phyloP scores from a whole-genome alignment of 2,888 invertebrate species.

The Papilio elwesi region DNA sequence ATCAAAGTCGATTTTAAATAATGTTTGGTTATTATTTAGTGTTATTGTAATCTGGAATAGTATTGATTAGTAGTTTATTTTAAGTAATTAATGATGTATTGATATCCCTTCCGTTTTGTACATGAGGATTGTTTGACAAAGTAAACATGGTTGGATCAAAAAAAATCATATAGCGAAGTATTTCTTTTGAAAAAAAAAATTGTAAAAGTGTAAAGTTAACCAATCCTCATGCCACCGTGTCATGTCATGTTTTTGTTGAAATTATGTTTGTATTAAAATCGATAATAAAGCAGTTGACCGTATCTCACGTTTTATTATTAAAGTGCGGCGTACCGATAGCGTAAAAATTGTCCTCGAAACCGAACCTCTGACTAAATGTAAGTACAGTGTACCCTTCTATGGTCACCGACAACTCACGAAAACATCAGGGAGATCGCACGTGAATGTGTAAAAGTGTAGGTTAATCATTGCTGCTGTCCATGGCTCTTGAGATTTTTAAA shows the following conservation, averaged over 20 bases:
- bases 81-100: neutral
- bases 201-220: neutral
- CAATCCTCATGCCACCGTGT: constrained; percentile 6
- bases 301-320: constrained; percentile 1
- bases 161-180: neutral
- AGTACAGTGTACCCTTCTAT: too few species aligned
- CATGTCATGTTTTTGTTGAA: constrained; percentile 27
- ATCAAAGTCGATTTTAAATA: constrained; percentile 6
- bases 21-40: neutral
- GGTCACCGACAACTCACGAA: too few species aligned
- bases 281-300: constrained; percentile 12
- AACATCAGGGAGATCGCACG: too few species aligned
- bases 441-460: too few species aligned
- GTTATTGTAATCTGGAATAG: neutral
- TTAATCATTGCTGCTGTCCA: too few species aligned
- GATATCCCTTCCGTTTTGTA: neutral
- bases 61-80: neutral
- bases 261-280: constrained; percentile 12
- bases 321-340: too few species aligned
- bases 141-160: too few species aligned
- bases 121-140: neutral
- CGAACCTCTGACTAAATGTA: too few species aligned
- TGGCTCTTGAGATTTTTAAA: too few species aligned
- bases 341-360: too few species aligned
- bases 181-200: neutral